phyloP scores from a whole-genome alignment of 2,113 vertebrate genomes.

The Pomatostomus ruficeps region DNA sequence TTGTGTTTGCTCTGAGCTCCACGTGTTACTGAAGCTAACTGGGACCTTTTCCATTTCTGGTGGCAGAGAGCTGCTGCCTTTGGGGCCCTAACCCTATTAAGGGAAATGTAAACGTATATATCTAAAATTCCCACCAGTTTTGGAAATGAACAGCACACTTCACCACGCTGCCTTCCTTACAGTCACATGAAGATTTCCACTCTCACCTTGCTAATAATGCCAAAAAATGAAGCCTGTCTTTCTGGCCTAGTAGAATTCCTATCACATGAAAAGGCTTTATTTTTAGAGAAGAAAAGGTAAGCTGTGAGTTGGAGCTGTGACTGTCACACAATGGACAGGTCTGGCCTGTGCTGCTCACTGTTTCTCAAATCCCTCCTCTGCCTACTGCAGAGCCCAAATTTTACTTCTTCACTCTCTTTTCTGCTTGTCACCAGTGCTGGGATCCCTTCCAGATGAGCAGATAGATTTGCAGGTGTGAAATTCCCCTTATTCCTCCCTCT shows the following conservation, averaged over 20 bases:
- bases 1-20: constrained; percentile 12
- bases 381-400: background rate
- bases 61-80: constrained; percentile 24
- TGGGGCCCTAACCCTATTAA: constrained; percentile 20
- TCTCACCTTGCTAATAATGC: constrained; percentile 5
- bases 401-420: background rate
- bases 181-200: background rate
- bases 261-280: background rate
- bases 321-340: background rate
- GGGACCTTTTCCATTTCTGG: background rate
- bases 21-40: background rate
- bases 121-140: constrained; percentile 34
- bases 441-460: background rate
- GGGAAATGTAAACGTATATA: background rate
- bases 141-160: background rate
- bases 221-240: background rate
- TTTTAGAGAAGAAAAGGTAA: constrained; percentile 29
- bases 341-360: background rate
- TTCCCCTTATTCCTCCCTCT: background rate
- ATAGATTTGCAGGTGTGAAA: constrained; percentile 14
- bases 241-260: background rate
- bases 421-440: background rate
- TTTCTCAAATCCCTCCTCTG: background rate
- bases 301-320: background rate
- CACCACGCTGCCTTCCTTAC: background rate